Conservation (phyloP, 2,113 vertebrate species). For the Mixornis gularis region DNA sequence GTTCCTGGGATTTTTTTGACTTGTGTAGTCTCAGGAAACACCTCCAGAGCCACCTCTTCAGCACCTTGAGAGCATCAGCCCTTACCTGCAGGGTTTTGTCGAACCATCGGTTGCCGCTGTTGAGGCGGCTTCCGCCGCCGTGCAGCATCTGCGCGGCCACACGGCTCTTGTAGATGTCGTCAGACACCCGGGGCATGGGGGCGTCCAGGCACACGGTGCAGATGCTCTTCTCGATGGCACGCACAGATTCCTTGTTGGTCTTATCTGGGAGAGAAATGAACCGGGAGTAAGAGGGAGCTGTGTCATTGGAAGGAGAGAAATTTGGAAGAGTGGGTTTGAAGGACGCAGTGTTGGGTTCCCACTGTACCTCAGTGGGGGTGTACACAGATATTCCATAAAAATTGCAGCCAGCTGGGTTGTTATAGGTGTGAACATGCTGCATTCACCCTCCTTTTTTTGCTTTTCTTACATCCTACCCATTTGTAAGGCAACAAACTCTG, state of each 20-base stretch:
- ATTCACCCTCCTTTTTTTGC: background rate
- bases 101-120: slow-evolving; percentile 97
- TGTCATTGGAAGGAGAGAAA: background rate
- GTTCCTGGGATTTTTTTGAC: background rate
- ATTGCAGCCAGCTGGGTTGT: background rate
- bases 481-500: background rate
- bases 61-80: background rate
- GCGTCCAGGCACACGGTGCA: slow-evolving; percentile 91
- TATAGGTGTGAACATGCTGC: background rate
- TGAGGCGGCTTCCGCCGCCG: slow-evolving; percentile 85
- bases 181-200: slow-evolving; percentile 82
- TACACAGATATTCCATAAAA: background rate
- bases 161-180: slow-evolving; percentile 81
- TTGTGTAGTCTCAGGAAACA: background rate
- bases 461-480: background rate
- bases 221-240: slow-evolving; percentile 91
- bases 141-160: slow-evolving; percentile 94
- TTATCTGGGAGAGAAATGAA: slow-evolving; percentile 75
- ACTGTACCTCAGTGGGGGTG: background rate
- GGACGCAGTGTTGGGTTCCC: rapidly evolving
- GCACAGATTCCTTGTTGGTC: slow-evolving; percentile 92
- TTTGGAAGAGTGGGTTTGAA: background rate
- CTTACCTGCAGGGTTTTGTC: slow-evolving; percentile 94
- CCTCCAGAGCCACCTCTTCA: background rate
- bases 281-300: background rate